Evolutionary conservation across 1,140 invertebrate genomes (phyloP).

Genomic region (Aradophagus sp.): DNA sequence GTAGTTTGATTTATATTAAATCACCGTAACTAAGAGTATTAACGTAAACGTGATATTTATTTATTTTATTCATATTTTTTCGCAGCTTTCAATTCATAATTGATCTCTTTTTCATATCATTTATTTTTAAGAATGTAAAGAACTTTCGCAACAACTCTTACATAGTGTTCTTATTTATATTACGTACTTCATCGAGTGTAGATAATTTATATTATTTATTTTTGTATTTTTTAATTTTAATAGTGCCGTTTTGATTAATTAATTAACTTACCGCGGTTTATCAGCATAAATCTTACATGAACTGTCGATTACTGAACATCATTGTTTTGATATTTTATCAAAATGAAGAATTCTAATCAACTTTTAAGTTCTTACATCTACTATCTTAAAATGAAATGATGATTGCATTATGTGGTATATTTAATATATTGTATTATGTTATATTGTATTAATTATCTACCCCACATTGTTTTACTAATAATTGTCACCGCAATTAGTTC

Average conservation of each 20-base stretch:
- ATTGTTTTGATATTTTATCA: constrained; percentile 4
- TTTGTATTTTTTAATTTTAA: constrained; percentile 22
- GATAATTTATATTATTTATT: constrained; percentile 22
- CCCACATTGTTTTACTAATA: constrained; percentile 9
- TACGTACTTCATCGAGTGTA: constrained; percentile 7
- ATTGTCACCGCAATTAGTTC: constrained; percentile 5
- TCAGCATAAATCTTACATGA: no score
- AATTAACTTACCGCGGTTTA: no score
- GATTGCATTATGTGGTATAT: constrained; percentile 36
- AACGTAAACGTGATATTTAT: constrained; percentile 39
- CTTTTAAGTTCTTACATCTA: constrained; percentile 19
- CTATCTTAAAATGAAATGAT: constrained; percentile 3
- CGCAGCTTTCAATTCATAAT: constrained; percentile 26
- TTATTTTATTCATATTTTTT: constrained; percentile 51
- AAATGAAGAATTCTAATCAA: constrained; percentile 12
- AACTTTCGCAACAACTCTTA: constrained; percentile 21
- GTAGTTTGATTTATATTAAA: constrained; percentile 50
- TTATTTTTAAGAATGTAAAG: constrained; percentile 32
- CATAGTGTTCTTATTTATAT: constrained; percentile 18
- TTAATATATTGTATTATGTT: constrained; percentile 2
- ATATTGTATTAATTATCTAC: no score
- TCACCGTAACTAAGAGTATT: constrained; percentile 47
- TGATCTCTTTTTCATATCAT: constrained; percentile 18
- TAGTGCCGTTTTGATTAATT: no score
- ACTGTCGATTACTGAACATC: no score